Conservation (phyloP, 2,888 invertebrate species). For the Erpobdella octoculata region DNA sequence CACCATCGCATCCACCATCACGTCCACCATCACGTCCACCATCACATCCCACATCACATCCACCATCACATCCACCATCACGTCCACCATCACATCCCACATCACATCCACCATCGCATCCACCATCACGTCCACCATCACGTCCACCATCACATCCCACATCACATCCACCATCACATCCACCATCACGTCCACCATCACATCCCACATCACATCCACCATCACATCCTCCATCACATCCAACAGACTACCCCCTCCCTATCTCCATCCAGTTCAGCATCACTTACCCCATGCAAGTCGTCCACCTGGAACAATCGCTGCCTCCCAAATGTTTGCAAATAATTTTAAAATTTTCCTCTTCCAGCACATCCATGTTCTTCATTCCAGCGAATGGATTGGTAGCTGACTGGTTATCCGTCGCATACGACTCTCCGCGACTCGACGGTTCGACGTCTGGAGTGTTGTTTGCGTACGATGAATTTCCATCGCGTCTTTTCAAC, state of each 20-base stretch:
- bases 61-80: no score
- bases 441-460: no score
- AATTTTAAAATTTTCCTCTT: neutral
- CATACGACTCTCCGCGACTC: no score
- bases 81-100: no score
- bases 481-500: no score
- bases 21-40: no score
- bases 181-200: neutral
- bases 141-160: neutral
- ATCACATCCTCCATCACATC: neutral
- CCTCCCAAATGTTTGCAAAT: neutral
- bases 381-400: neutral
- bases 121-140: neutral
- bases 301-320: conserved; percentile 10
- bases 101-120: no score
- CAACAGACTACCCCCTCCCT: no score
- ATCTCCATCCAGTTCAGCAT: neutral
- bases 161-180: neutral
- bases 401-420: no score
- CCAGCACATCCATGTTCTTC: neutral
- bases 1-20: no score
- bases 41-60: no score
- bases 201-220: neutral
- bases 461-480: no score
- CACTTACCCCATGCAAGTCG: conserved; percentile 14